Base-by-base conservation (phyloP, 2,888 invertebrate genomes). In the Ectropis crepuscularia region DNA sequence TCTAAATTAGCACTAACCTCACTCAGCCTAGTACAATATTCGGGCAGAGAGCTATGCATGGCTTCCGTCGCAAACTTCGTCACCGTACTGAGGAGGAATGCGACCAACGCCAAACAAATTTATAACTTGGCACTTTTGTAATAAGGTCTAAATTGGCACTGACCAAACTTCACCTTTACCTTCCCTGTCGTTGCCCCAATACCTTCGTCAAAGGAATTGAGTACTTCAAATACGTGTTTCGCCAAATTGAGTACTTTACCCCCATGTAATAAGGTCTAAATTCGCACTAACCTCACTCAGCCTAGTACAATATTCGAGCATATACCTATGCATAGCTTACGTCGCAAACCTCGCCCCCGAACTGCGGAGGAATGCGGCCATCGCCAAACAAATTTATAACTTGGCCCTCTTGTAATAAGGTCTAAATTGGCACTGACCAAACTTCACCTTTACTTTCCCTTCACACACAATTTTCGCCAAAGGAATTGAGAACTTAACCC, bases 11-110 rank as follows among this genome's bases (percentile, higher is more conserved):
- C 2, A 59, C 77, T 63, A 6, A 93, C 92, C 85, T 94, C 94
- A 65, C 94, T 94, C 11, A 94, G 73, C 70, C 81, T 86, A n/a
- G 89, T 93, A 64, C 93, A 92, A 5, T 89, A 91, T 55, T 92
- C 90, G 63, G 94, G 77, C 47, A 94, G 71, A 43, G 91, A 90
- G n/a, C 81, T 91, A 72, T 93, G 93, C 16, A 93, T 71, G 48
- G 90, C 88, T 2, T 89, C 90, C 0, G 90, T 85, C 0, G 91
- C 87, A 61, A 93, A 94, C 74, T 91, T 91, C 39, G 93, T 75
- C 0, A 93, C 81, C 4, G 77, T 71, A 42, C 83, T 89, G 36
- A 90, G 62, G 42, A 94, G 75, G 4, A 78, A n/a, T n/a, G n/a
- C n/a, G n/a, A n/a, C n/a, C n/a, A n/a, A n/a, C n/a, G n/a, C n/a